A percentile compares a stretch with the other conserved stretches of the same genome.
phyloP scores from a whole-genome alignment of 2,888 invertebrate genomes.

The Synanthedon andrenaeformis region DNA sequence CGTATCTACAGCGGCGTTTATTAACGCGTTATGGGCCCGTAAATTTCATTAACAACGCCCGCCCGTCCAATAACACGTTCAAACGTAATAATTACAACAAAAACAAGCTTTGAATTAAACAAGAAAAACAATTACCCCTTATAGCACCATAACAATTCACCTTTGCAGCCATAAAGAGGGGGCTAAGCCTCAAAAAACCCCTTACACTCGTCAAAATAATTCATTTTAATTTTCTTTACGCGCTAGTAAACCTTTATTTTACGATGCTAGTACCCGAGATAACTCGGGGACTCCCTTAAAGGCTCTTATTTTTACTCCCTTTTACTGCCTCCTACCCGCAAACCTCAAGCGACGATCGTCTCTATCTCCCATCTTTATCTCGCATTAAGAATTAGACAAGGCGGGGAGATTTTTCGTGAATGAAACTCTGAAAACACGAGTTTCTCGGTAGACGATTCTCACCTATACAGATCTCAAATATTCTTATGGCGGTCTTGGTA shows the following conservation, averaged over 20 bases:
- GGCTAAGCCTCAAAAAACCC: slow-evolving; percentile 35
- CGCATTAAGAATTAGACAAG: slow-evolving; percentile 6
- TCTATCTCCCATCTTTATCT: slow-evolving; percentile 5
- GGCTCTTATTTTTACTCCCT: slow-evolving; percentile 44
- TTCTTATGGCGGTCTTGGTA: slow-evolving; percentile 3
- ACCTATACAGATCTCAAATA: slow-evolving; percentile 9
- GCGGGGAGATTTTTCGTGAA: not conserved
- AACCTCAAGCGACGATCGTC: slow-evolving; percentile 1
- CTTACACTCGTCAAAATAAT: slow-evolving; percentile 68
- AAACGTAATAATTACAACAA: slow-evolving; percentile 22
- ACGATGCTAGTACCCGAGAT: slow-evolving; percentile 58
- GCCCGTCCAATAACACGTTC: slow-evolving; percentile 19
- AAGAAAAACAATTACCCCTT: slow-evolving; percentile 49
- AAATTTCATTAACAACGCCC: slow-evolving; percentile 3
- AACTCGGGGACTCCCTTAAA: slow-evolving; percentile 61
- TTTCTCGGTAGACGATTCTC: slow-evolving; percentile 2
- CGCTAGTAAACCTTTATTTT: slow-evolving; percentile 70
- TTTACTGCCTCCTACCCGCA: slow-evolving; percentile 23
- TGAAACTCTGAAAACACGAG: not conserved
- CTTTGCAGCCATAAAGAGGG: slow-evolving; percentile 32
- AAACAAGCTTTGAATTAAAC: slow-evolving; percentile 28
- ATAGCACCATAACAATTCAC: slow-evolving; percentile 51
- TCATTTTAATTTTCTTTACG: slow-evolving; percentile 72
- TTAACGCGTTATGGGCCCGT: not conserved
- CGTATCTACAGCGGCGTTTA: not conserved